phyloP scores from a whole-genome alignment of 1,140 invertebrate species.

The Armadillidium nasatum region DNA sequence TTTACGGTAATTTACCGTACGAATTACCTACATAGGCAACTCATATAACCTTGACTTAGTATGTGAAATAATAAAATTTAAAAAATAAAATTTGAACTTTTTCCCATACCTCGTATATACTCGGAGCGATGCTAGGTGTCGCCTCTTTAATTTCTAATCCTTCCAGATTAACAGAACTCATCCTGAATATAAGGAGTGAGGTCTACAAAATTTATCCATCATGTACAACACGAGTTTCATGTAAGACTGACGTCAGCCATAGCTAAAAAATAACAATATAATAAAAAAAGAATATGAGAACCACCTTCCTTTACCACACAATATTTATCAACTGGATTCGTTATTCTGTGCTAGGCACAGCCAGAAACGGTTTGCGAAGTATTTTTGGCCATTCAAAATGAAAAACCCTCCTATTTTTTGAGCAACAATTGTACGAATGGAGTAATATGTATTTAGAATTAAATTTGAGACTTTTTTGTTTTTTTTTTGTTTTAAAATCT shows the following conservation, averaged over 20 bases:
- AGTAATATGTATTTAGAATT: no score
- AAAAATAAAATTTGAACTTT: no score
- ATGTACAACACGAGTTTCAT: background rate
- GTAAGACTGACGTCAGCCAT: background rate
- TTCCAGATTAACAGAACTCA: background rate
- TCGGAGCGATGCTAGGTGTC: background rate
- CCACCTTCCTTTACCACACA: background rate
- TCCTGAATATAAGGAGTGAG: background rate
- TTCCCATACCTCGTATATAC: background rate
- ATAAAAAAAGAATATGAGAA: no score
- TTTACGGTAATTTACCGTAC: no score
- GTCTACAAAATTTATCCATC: background rate
- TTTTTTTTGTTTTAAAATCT: no score
- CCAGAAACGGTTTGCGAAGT: background rate
- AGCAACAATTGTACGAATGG: no score
- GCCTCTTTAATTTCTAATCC: background rate
- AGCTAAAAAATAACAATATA: background rate
- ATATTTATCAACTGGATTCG: constrained; percentile 9
- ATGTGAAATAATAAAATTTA: no score
- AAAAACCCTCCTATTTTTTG: no score
- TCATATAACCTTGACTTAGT: background rate
- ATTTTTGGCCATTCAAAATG: no score
- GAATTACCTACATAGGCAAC: no score
- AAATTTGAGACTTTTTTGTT: no score
- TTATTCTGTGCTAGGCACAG: background rate